Evolutionary conservation across 2,888 invertebrate species (phyloP).

Genomic region (Athrips mouffetella): DNA sequence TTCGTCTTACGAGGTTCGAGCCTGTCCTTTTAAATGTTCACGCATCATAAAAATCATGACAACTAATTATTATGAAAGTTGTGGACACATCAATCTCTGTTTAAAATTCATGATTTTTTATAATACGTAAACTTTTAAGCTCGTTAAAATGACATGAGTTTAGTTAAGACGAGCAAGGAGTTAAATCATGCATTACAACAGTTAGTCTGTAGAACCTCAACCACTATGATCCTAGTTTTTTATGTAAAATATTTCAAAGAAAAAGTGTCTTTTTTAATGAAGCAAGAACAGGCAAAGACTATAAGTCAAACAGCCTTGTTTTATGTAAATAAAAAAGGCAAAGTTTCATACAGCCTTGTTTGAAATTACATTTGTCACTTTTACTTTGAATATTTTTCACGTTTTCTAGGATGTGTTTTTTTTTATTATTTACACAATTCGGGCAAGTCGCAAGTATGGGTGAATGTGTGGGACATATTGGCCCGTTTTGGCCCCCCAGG

Average conservation of each 20-base stretch:
- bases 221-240: neutral
- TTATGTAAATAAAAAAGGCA: no score
- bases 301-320: no score
- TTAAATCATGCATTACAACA: neutral
- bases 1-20: no score
- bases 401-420: neutral
- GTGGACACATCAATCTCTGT: no score
- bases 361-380: no score
- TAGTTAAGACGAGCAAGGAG: neutral
- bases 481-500: conserved; percentile 4
- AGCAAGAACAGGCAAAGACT: neutral
- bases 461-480: neutral
- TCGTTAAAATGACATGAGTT: conserved; percentile 1
- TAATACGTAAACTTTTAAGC: no score
- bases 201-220: conserved; percentile 5
- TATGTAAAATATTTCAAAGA: neutral
- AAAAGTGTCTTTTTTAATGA: neutral
- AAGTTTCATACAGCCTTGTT: no score
- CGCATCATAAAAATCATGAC: no score
- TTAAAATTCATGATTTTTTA: no score
- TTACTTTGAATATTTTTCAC: neutral
- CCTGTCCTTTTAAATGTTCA: no score
- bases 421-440: conserved; percentile 3
- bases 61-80: no score
- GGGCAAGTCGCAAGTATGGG: conserved; percentile 1